Evolutionary conservation across 2,888 invertebrate genomes (phyloP).

Genomic region (Dysmachus trigonus): DNA sequence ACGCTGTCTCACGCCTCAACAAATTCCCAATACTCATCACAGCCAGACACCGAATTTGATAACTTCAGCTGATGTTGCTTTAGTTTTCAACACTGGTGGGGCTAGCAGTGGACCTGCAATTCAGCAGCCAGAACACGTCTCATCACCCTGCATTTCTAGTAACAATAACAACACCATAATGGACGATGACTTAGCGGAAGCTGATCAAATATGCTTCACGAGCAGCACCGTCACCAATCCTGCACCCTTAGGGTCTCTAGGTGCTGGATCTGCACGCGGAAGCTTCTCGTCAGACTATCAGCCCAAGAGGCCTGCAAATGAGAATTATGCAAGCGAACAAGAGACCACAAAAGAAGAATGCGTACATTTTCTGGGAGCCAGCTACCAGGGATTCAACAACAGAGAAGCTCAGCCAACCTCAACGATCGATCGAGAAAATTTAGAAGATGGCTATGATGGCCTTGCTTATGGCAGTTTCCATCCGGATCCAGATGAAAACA

Average conservation of each 20-base stretch:
- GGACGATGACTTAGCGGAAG: constrained; percentile 81
- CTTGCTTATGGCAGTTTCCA: not conserved
- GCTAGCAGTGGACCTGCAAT: constrained; percentile 9
- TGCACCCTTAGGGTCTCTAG: not conserved
- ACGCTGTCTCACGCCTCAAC: constrained; percentile 50
- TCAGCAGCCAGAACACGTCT: not conserved
- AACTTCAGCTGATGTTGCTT: constrained; percentile 19
- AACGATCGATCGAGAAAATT: not conserved
- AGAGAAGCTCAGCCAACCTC: not conserved
- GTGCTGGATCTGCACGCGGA: constrained; percentile 44
- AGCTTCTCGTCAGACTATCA: constrained; percentile 38
- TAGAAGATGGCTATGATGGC: constrained; percentile 32
- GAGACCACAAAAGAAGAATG: not conserved
- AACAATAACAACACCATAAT: constrained; percentile 68
- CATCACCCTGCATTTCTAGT: constrained; percentile 57
- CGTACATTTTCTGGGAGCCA: not conserved
- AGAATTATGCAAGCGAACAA: not conserved
- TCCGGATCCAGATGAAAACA: constrained; percentile 34
- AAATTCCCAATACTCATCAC: constrained; percentile 3
- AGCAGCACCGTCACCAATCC: constrained; percentile 49
- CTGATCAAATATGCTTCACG: constrained; percentile 74
- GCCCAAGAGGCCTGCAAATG: not conserved
- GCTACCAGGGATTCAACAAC: not conserved
- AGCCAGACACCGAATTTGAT: constrained; percentile 23
- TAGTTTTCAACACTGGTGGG: not conserved